phyloP scores from a whole-genome alignment of 2,888 invertebrate genomes.

The Amphipyra tragopoginis region DNA sequence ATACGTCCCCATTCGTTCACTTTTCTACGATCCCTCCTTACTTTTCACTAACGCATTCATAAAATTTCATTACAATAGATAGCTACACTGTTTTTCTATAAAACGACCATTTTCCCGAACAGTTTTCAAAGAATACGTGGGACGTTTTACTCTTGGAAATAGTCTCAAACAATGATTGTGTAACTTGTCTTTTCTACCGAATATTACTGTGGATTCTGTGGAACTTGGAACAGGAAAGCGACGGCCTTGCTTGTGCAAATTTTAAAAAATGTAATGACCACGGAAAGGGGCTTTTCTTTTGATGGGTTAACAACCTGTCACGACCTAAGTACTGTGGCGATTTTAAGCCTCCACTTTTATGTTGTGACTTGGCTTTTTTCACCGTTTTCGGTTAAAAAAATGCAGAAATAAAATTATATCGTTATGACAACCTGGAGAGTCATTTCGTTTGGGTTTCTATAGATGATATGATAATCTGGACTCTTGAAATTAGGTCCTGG shows the following conservation, averaged over 20 bases:
- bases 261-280: slow-evolving; percentile 43
- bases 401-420: not conserved
- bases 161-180: slow-evolving; percentile 23
- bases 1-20: slow-evolving; percentile 18
- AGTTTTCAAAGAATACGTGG: slow-evolving; percentile 31
- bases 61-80: slow-evolving; percentile 50
- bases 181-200: slow-evolving; percentile 21
- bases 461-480: too few species aligned
- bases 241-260: not conserved
- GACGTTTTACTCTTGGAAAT: slow-evolving; percentile 22
- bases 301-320: slow-evolving; percentile 49
- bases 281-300: slow-evolving; percentile 23
- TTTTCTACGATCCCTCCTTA: slow-evolving; percentile 15
- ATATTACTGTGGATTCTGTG: slow-evolving; percentile 7
- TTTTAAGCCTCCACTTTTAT: slow-evolving; percentile 40
- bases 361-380: slow-evolving; percentile 8
- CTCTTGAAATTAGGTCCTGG: too few species aligned
- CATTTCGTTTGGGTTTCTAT: too few species aligned
- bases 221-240: slow-evolving; percentile 2
- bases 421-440: too few species aligned
- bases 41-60: slow-evolving; percentile 44
- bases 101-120: slow-evolving; percentile 21
- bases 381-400: not conserved
- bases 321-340: slow-evolving; percentile 38
- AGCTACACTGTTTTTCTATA: slow-evolving; percentile 38